Evolutionary conservation across 2,888 invertebrate genomes (phyloP), one percentile per base, ranked within the genome.

Genomic region (Trisateles emortualis): DNA sequence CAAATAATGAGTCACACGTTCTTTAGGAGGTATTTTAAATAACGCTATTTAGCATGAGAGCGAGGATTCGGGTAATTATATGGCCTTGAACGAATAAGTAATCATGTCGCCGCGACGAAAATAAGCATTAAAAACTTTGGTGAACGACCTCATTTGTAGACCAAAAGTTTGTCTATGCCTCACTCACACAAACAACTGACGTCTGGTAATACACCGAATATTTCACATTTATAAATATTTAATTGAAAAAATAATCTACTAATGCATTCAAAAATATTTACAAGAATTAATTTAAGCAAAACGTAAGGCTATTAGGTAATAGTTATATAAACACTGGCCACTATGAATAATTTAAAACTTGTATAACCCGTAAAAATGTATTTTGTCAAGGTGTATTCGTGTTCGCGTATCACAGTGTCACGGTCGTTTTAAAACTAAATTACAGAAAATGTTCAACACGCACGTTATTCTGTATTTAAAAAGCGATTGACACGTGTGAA

Each of bases 1-100:
- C 61, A 67, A 59, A 70, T 81, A 74, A 82, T 84, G 79, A 83
- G 58, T 84, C 79, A 84, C 78, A 74, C 76, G 76, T 79, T 77
- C 78, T 78, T 75, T 71, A 61, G 75, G 75, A 78, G 70, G 69
- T 75, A 68, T 58, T 52, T 58, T n/a, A n/a, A 68, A 68, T 78
- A 66, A 71, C 62, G 59, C 62, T 57, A 57, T 60, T 65, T 67
- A 62, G 52, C 64, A 58, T 55, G 59, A 59, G 59, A 70, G 63
- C 64, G 72, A 76, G 70, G 76, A 76, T 76, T 78, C 73, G 47
- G 68, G 73, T 72, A 76, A 74, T 71, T 57, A 26, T 13, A 45
- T 26, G 52, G 52, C 71, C 64, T 66, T 71, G 57, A 54, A 49
- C 26, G 45, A 59, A 59, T 56, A 58, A 59, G 48, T 40, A 57